Conservation (phyloP, 2,797 vertebrate genomes). For the Aplochiton taeniatus region DNA sequence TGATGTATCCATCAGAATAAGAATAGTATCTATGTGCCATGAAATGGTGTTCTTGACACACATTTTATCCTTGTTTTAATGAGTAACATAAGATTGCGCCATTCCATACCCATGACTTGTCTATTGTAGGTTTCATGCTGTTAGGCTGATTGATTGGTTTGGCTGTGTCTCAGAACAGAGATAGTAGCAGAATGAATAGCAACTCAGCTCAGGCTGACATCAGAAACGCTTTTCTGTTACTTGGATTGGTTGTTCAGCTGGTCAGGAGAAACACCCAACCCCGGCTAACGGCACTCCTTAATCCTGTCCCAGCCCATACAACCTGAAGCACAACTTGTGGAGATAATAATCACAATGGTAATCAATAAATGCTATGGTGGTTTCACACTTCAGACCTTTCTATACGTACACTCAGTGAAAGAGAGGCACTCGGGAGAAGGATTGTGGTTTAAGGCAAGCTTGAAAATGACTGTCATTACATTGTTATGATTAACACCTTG, state of each 20-base stretch:
- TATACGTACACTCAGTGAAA: constrained; percentile 78
- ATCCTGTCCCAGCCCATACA: constrained; percentile 41
- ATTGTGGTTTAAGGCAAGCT: constrained; percentile 90
- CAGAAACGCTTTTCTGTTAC: constrained; percentile 20
- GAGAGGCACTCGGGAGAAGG: constrained; percentile 82
- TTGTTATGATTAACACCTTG: constrained; percentile 99
- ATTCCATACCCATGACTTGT: constrained; percentile 21
- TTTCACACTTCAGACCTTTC: constrained; percentile 41
- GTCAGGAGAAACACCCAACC: neutral
- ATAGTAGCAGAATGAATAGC: constrained; percentile 18
- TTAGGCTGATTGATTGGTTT: constrained; percentile 19
- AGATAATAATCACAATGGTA: constrained; percentile 48
- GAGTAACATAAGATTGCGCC: too few relatives aligned
- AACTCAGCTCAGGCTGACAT: constrained; percentile 16
- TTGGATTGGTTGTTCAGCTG: constrained; percentile 11
- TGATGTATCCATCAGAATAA: too few relatives aligned
- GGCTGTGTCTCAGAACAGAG: constrained; percentile 14
- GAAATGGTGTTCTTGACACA: constrained; percentile 9
- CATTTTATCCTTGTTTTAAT: constrained; percentile 3
- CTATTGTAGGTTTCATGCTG: neutral
- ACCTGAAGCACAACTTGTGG: constrained; percentile 29
- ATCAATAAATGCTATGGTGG: constrained; percentile 56
- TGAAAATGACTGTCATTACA: constrained; percentile 98
- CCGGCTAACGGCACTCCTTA: constrained; percentile 33
- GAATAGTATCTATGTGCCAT: too few relatives aligned